phyloP scores from a whole-genome alignment of 2,888 invertebrate species.

The Tridacna gigas region DNA sequence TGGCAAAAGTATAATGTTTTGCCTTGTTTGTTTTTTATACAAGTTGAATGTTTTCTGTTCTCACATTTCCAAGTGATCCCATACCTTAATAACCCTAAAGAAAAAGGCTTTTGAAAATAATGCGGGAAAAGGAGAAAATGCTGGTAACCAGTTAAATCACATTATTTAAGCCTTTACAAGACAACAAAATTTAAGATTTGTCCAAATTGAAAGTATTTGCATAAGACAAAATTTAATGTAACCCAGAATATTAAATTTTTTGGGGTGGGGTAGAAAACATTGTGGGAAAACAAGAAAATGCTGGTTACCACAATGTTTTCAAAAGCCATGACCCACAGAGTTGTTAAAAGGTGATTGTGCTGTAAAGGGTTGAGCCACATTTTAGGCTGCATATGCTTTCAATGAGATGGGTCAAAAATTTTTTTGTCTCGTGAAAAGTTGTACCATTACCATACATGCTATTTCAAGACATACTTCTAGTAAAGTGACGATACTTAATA shows the following conservation, averaged over 20 bases:
- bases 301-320: no score
- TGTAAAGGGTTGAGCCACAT: no score
- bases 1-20: neutral
- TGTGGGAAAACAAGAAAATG: neutral
- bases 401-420: no score
- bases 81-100: neutral
- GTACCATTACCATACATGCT: no score
- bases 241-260: neutral
- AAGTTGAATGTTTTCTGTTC: neutral
- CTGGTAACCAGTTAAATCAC: no score
- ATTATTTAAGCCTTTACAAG: neutral
- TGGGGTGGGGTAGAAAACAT: neutral
- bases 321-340: no score
- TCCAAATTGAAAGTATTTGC: neutral
- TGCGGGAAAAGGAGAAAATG: neutral
- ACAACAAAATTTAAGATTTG: slow-evolving; percentile 2
- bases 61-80: neutral
- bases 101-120: neutral
- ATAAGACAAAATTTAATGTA: neutral
- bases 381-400: no score
- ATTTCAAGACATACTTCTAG: no score
- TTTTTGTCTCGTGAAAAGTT: no score
- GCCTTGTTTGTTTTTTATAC: neutral
- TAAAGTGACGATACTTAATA: no score
- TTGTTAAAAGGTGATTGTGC: no score